Base-by-base conservation (phyloP, 2,113 vertebrate genomes). In the Hyla sarda region DNA sequence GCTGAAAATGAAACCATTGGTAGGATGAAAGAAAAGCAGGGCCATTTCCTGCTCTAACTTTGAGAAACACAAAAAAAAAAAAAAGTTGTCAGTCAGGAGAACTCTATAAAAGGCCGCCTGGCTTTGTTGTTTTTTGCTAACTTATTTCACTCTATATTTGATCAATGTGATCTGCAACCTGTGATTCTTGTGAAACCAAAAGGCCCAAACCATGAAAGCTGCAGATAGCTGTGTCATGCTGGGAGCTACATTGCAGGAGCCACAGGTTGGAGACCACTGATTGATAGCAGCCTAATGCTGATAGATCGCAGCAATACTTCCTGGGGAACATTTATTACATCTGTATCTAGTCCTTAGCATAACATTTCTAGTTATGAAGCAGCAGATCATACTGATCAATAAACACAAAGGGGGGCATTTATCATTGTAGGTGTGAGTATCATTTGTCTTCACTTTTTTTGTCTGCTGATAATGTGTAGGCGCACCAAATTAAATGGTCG, bases 1-100 rank as follows among this genome's bases (percentile, higher is more conserved):
- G 72, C 71, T 34, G 52, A 84, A 84, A 60, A 80, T 41, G n/a
- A 62, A 45, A 80, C 77, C 56, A 10, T 8, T 37, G 13, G 13
- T 41, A 10, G 32, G 56, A n/a, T 34, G 32, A 72, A 72, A n/a
- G 30, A 56, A 72, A 34, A 72, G 14, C 67, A 41, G 48, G 48
- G 77, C 14, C 7, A 5, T 25, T 25, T 25, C 30, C 54, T 45
- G 58, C 28, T 28, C 13, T 19, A 62, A 80, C 56, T 80, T 41
- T 62, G 37, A 25, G 21, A 41, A 80, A 62, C 77, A 45, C n/a
- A 16, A 8, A 12, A 56, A n/a, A n/a, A 16, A 8, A 12, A 56
- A 25, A 65, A 78, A 56, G 50, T 78, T 32, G 34, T 32, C 50
- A 23, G 2, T 54, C 34, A 25, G 23, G 48, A 12, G 1, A 10